phyloP scores from a whole-genome alignment of 1,140 invertebrate species.

The Cherax quadricarinatus region DNA sequence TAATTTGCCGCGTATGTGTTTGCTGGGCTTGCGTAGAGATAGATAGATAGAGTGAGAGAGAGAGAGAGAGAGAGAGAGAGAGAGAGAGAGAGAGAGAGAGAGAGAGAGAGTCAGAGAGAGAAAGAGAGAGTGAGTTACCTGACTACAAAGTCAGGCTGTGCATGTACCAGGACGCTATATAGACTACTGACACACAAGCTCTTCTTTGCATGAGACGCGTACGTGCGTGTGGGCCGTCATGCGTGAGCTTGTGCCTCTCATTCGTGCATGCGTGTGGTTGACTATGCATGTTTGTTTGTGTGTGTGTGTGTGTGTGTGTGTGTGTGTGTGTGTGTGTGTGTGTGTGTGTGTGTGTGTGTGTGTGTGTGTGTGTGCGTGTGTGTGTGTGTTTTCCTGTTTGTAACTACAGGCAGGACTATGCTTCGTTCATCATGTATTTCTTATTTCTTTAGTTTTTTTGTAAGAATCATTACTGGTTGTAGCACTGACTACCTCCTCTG shows the following conservation, averaged over 20 bases:
- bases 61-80: constrained; percentile 39
- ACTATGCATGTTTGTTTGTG: background rate
- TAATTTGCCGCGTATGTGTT: too few relatives aligned
- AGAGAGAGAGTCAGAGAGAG: background rate
- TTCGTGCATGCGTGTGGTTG: background rate
- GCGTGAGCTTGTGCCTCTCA: background rate
- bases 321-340: background rate
- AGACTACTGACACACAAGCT: too few relatives aligned
- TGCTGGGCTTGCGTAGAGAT: too few relatives aligned
- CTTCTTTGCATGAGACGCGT: background rate
- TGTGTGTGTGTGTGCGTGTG: too few relatives aligned
- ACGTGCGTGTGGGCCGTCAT: background rate
- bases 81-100: background rate
- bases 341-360: background rate
- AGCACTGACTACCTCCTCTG: too few relatives aligned
- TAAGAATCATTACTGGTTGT: too few relatives aligned
- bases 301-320: background rate
- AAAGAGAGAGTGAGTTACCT: background rate
- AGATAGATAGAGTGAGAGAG: background rate
- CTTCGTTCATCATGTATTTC: too few relatives aligned
- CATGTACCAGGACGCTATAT: background rate
- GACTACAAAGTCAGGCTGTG: background rate
- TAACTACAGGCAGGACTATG: too few relatives aligned
- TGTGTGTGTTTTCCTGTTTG: too few relatives aligned
- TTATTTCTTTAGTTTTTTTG: too few relatives aligned